Evolutionary conservation across 64 coral and sea anemone species (phyloP), one percentile per base, ranked within the genome.

Genomic region (Pocillopora damicornis): DNA sequence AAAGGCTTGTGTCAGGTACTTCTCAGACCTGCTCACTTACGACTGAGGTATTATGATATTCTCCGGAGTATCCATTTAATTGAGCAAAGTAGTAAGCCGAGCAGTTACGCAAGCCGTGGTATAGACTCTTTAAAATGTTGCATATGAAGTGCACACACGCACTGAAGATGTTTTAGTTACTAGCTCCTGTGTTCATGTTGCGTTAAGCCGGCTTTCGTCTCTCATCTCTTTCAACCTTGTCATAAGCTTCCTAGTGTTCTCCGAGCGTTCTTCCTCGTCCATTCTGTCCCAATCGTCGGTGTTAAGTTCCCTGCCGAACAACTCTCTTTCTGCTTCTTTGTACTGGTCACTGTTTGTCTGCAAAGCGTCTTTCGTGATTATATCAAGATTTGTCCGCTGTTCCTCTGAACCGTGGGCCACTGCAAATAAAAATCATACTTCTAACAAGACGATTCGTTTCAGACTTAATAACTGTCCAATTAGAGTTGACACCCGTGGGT

Each of bases 261-360:
- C 75, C 0, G 42, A 17, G 62, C 88, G 82, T 30, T 93, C 86
- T 22, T 90, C 88, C 16, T 88, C 77, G 5, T 23, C 45, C 91
- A 96, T 96, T 30, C 37, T 13, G 37, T 93, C 82, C 94, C 94
- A 96, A 38, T 93, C 94, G 51, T 90, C 77, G 8, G 51, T 72
- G 37, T 74, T 65, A 67, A 96, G 73, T 85, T 96, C 83, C 4
- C 76, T 67, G 4, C 88, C 91, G 88, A 96, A 96, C 17, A 96
- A 57, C 23, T 88, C 81, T 18, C 51, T 58, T 15, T 90, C 64
- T 1, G 89, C 88, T 23, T 96, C 56, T 51, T 81, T 78, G 73
- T 93, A 96, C 16, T 96, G 76, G 2, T 37, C 23, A 37, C 56
- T 77, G 10, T 86, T 89, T 58, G 36, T 86, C 67, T 75, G 60